Conservation (phyloP, 1,140 invertebrate genomes). For the Chymomyza costata region DNA sequence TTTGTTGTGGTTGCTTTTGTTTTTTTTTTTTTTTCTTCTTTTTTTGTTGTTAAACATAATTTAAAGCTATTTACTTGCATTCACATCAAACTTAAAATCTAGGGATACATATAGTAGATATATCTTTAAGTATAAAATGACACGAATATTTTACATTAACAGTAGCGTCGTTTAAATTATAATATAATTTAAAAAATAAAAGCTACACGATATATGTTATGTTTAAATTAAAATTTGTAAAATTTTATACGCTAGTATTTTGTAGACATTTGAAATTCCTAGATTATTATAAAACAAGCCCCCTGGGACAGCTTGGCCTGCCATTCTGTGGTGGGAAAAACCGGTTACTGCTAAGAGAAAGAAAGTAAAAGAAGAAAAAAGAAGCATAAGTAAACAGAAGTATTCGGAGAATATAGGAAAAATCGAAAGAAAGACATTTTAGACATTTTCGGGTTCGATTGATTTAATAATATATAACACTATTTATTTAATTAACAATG, state of each 20-base stretch:
- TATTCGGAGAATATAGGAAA: too few relatives aligned
- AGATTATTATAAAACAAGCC: slow-evolving; percentile 42
- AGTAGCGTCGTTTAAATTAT: slow-evolving; percentile 25
- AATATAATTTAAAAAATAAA: too few relatives aligned
- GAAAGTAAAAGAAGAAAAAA: too few relatives aligned
- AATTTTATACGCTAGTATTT: slow-evolving; percentile 17
- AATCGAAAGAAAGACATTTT: too few relatives aligned
- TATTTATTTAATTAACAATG: too few relatives aligned
- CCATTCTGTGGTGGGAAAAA: slow-evolving; percentile 65
- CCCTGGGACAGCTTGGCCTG: slow-evolving; percentile 68
- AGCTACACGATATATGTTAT: slow-evolving; percentile 12
- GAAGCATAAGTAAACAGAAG: too few relatives aligned
- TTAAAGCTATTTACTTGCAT: slow-evolving; percentile 51
- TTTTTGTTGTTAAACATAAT: slow-evolving; percentile 20
- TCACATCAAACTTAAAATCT: slow-evolving; percentile 35
- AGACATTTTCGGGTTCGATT: too few relatives aligned
- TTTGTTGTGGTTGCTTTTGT: slow-evolving; percentile 5
- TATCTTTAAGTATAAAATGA: too few relatives aligned
- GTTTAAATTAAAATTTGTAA: slow-evolving; percentile 8
- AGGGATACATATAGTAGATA: too few relatives aligned
- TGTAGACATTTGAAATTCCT: slow-evolving; percentile 31
- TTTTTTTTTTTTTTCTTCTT: slow-evolving; percentile 10
- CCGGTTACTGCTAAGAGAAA: slow-evolving; percentile 42
- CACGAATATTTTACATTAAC: slow-evolving; percentile 39
- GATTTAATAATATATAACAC: too few relatives aligned